Evolutionary conservation across 2,888 invertebrate genomes (phyloP).

Genomic region (Drosophila koepferae): DNA sequence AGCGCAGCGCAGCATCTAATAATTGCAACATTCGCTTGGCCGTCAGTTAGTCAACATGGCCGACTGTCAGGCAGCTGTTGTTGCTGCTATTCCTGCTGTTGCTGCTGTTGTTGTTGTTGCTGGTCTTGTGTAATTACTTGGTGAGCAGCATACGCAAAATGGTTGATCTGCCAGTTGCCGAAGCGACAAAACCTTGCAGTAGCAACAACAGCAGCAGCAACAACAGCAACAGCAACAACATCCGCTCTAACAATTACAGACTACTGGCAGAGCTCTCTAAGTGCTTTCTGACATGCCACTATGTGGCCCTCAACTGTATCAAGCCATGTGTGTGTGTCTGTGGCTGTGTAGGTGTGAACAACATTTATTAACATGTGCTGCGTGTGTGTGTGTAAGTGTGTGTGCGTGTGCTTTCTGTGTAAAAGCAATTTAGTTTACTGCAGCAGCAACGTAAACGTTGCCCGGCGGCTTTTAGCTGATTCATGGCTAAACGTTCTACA

Average conservation of each 20-base stretch:
- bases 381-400: slow-evolving; percentile 9
- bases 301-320: slow-evolving; percentile 43
- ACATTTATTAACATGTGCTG: slow-evolving; percentile 76
- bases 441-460: slow-evolving; percentile 45
- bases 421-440: slow-evolving; percentile 78
- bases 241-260: slow-evolving; percentile 31
- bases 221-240: slow-evolving; percentile 34
- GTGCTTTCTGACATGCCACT: slow-evolving; percentile 76
- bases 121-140: slow-evolving; percentile 76
- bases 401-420: slow-evolving; percentile 25
- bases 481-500: slow-evolving; percentile 68
- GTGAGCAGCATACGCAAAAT: slow-evolving; percentile 74
- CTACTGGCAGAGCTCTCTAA: slow-evolving; percentile 53
- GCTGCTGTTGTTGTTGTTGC: slow-evolving; percentile 17
- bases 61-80: slow-evolving; percentile 21
- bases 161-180: slow-evolving; percentile 65
- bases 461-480: slow-evolving; percentile 71
- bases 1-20: slow-evolving; percentile 48
- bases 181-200: slow-evolving; percentile 57
- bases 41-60: slow-evolving; percentile 50
- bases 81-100: slow-evolving; percentile 32
- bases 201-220: slow-evolving; percentile 21
- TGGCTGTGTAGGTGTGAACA: slow-evolving; percentile 68
- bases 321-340: slow-evolving; percentile 27
- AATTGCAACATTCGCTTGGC: slow-evolving; percentile 49